A percentile compares a stretch with the other conserved stretches of the same genome.
These are phyloP conservation scores for Phyllostomus discolor DNA, from an alignment of 2,113 vertebrate species.

Conservation along the genomic window DNA sequence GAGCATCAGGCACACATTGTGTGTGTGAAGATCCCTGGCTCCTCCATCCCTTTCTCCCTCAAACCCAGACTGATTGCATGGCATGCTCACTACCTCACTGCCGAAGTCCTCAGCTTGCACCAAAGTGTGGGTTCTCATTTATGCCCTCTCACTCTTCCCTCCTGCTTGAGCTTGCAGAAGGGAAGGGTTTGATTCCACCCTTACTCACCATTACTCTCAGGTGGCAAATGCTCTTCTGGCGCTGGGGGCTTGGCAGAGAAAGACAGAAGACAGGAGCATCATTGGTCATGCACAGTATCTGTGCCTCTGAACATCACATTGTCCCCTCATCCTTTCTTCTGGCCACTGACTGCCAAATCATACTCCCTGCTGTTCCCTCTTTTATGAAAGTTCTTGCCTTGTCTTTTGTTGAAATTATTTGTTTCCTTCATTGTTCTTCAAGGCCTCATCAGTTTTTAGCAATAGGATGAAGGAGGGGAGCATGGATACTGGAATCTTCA, in stretches of 20 bases:
- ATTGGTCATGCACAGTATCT: rapidly evolving
- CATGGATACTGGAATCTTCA: background rate
- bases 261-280: rapidly evolving
- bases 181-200: background rate
- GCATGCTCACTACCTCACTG: background rate
- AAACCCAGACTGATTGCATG: background rate
- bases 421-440: background rate
- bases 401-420: background rate
- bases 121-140: background rate
- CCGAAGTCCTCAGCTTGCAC: background rate
- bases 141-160: background rate
- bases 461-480: background rate
- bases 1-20: background rate
- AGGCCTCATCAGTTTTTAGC: background rate
- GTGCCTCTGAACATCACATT: background rate
- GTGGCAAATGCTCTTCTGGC: background rate
- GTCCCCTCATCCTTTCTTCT: background rate
- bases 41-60: background rate
- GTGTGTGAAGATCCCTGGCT: background rate
- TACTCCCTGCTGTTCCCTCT: background rate
- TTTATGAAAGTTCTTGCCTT: background rate
- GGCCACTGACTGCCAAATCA: background rate
- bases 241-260: background rate
- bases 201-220: background rate
- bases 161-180: background rate